Conservation (phyloP, 92 coral and sea anemone genomes). For the Paramuricea clavata region DNA sequence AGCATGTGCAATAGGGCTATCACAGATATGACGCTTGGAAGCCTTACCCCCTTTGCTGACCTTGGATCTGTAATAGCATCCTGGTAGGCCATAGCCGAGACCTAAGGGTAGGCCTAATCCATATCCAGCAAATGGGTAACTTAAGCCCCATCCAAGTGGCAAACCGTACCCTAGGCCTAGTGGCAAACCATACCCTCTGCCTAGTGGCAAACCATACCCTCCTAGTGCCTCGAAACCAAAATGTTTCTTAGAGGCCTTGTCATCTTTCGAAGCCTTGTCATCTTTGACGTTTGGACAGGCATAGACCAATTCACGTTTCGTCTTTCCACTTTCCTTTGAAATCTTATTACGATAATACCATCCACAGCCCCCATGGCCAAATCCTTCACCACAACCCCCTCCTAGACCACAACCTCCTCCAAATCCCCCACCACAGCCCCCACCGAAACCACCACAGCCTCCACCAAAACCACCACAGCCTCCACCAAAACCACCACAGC, state of each 20-base stretch:
- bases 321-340: conserved; percentile 46
- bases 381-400: conserved; percentile 24
- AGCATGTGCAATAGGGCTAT: conserved; percentile 23
- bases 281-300: conserved; percentile 27
- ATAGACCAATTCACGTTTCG: conserved; percentile 33
- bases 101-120: conserved; percentile 32
- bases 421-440: conserved; percentile 2
- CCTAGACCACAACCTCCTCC: conserved; percentile 22
- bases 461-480: conserved; percentile 19
- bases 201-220: conserved; percentile 25
- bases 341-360: conserved; percentile 61
- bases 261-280: background rate
- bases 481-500: conserved; percentile 44
- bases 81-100: conserved; percentile 31
- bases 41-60: conserved; percentile 52
- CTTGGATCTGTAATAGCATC: conserved; percentile 60
- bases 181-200: conserved; percentile 26
- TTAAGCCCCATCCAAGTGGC: conserved; percentile 40
- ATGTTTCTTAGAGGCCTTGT: conserved; percentile 58
- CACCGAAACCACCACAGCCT: background rate
- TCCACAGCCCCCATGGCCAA: conserved; percentile 44
- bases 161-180: conserved; percentile 20
- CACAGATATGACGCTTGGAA: conserved; percentile 28
- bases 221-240: conserved; percentile 51
- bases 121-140: conserved; percentile 43